Percentiles rank a stretch among this genome's conserved stretches.
phyloP scores from a whole-genome alignment of 2,113 vertebrate species.

The Epinephelus lanceolatus region DNA sequence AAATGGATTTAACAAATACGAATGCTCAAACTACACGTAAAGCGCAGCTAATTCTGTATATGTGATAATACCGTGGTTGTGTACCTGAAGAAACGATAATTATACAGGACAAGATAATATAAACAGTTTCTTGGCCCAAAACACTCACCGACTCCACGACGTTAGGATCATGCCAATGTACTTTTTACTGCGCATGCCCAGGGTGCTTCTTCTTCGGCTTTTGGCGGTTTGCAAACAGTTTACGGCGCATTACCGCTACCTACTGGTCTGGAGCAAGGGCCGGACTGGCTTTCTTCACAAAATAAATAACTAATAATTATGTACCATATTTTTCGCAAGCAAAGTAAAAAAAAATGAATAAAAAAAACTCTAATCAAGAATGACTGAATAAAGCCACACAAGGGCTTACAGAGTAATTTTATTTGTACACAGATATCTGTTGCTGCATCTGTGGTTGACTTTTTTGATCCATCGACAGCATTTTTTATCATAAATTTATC shows the following conservation, averaged over 20 bases:
- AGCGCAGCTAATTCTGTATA: rapidly evolving
- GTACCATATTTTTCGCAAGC: too few species aligned
- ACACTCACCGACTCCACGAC: constrained; percentile 63
- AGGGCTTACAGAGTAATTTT: neutral
- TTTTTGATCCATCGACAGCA: neutral
- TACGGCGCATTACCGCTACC: constrained; percentile 19
- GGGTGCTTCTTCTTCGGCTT: neutral
- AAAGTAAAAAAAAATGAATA: neutral
- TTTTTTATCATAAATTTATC: neutral
- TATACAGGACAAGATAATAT: rapidly evolving
- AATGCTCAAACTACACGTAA: neutral
- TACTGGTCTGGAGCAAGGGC: neutral
- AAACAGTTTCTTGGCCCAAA: constrained; percentile 3
- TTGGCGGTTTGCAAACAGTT: neutral
- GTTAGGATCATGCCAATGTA: constrained; percentile 53
- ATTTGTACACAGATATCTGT: neutral
- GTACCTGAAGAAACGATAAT: rapidly evolving
- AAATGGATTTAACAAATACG: neutral
- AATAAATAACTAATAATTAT: neutral
- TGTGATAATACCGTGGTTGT: rapidly evolving
- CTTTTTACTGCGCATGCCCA: constrained; percentile 52
- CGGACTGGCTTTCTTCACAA: neutral
- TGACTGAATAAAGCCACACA: neutral
- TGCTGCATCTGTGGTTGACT: neutral
- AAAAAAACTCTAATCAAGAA: neutral